Conservation (phyloP, 2,113 vertebrate genomes). For the Pao palembangensis region DNA sequence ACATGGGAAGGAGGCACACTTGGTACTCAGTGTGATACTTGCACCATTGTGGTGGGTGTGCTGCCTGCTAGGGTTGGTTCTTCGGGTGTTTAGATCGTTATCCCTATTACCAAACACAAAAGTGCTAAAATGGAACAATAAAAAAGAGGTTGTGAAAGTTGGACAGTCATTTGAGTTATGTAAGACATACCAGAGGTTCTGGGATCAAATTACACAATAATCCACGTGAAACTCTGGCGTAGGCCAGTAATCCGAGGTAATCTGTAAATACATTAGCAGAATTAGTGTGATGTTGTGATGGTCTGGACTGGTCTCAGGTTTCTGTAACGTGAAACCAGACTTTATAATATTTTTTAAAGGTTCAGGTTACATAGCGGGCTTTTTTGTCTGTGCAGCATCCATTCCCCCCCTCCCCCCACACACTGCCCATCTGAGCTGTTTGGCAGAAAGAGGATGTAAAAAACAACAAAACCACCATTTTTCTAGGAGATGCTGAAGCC, state of each 20-base stretch:
- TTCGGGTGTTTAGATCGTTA: too few relatives aligned
- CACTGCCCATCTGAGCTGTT: neutral
- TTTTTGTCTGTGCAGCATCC: constrained; percentile 4
- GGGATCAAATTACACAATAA: constrained; percentile 12
- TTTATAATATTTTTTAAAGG: constrained; percentile 44
- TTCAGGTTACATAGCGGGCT: constrained; percentile 13
- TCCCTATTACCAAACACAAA: neutral
- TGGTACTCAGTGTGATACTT: too few relatives aligned
- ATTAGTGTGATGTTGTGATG: neutral
- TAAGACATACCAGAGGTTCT: neutral
- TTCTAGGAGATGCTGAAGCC: neutral
- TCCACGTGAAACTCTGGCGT: neutral
- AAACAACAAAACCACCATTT: constrained; percentile 4
- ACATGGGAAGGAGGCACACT: too few relatives aligned
- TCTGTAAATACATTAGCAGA: neutral
- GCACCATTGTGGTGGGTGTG: too few relatives aligned
- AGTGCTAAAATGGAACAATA: neutral
- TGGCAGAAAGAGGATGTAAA: constrained; percentile 12
- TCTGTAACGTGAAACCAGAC: constrained; percentile 21
- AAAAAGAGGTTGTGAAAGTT: constrained; percentile 7
- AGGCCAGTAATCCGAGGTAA: neutral
- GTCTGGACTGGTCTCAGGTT: constrained; percentile 23
- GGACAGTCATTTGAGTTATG: neutral
- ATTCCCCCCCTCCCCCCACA: too few relatives aligned
- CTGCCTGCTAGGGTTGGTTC: too few relatives aligned